Conservation (phyloP, 2,888 invertebrate genomes). For the Calliscelio sp. region DNA sequence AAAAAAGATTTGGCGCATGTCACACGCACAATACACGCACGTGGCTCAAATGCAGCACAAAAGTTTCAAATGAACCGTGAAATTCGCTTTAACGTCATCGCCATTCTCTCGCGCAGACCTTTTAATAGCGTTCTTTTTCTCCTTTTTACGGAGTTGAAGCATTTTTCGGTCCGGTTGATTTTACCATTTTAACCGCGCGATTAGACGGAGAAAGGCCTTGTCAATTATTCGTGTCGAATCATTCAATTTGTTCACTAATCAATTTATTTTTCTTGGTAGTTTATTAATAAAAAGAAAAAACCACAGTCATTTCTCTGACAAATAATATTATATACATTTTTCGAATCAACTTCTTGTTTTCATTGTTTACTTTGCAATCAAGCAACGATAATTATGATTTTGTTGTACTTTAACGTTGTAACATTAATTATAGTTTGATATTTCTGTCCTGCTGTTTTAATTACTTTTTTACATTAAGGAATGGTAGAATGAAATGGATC, state of each 20-base stretch:
- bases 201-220: slow-evolving; percentile 65
- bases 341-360: too few relatives aligned
- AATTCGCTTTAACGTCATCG: slow-evolving; percentile 76
- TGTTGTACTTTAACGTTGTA: too few relatives aligned
- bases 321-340: too few relatives aligned
- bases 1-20: slow-evolving; percentile 75
- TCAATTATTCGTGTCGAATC: slow-evolving; percentile 63
- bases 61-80: slow-evolving; percentile 82
- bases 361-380: too few relatives aligned
- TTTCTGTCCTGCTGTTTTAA: not conserved
- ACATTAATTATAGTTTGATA: too few relatives aligned
- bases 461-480: not conserved
- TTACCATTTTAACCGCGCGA: slow-evolving; percentile 58
- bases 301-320: too few relatives aligned
- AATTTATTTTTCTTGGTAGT: slow-evolving; percentile 16
- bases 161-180: slow-evolving; percentile 58
- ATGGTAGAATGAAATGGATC: not conserved
- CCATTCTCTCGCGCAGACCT: slow-evolving; percentile 61
- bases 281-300: too few relatives aligned
- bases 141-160: slow-evolving; percentile 59
- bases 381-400: too few relatives aligned
- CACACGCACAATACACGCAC: slow-evolving; percentile 65
- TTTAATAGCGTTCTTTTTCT: slow-evolving; percentile 66
- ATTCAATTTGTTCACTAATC: slow-evolving; percentile 57
- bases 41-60: slow-evolving; percentile 76